These are phyloP conservation scores for Montipora cactus DNA, from an alignment of 64 coral and sea anemone species.

Conservation along the genomic window DNA sequence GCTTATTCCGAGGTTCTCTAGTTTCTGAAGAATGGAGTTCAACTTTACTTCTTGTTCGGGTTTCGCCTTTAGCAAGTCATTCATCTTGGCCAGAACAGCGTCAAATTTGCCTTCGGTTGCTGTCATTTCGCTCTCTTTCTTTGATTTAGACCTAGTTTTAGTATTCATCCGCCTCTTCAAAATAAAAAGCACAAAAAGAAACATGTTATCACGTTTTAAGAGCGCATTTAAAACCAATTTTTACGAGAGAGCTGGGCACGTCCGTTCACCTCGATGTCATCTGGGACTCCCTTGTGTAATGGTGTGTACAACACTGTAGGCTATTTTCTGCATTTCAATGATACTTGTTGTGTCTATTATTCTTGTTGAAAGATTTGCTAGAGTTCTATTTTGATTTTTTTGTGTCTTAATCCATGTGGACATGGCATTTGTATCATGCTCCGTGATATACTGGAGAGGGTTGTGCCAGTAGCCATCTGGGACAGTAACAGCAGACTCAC, in stretches of 20 bases:
- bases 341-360: neutral
- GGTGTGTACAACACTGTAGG: too few species aligned
- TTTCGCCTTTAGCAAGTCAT: neutral
- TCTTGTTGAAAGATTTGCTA: neutral
- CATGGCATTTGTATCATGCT: neutral
- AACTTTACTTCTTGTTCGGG: neutral
- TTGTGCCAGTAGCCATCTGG: neutral
- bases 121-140: conserved; percentile 13
- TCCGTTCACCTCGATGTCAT: conserved; percentile 23
- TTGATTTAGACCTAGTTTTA: neutral
- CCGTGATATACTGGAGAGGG: neutral
- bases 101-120: neutral
- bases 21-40: conserved; percentile 14
- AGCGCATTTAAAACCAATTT: conserved; percentile 4
- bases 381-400: neutral
- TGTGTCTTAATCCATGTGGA: neutral
- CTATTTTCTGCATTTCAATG: conserved; percentile 15
- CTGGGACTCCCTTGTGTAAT: too few species aligned
- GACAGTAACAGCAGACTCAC: neutral
- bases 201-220: conserved; percentile 2
- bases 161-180: neutral
- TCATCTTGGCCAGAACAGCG: conserved; percentile 8
- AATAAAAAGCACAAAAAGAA: neutral
- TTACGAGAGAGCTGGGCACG: conserved; percentile 17
- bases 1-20: conserved; percentile 7